Evolutionary conservation across 2,888 invertebrate species (phyloP).

Genomic region (Cantharis flavilabris): DNA sequence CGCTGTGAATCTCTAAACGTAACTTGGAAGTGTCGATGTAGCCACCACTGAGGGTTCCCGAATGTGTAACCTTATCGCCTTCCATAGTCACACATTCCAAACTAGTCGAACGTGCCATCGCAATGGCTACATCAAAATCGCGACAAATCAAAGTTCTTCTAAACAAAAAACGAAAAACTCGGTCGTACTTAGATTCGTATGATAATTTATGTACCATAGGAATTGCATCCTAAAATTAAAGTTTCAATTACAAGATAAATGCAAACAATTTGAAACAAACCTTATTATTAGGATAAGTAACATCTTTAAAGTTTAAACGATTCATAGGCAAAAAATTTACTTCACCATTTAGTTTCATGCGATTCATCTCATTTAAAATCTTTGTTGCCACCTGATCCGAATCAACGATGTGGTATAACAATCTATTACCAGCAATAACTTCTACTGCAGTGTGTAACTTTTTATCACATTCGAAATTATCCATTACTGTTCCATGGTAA

Average conservation of each 20-base stretch:
- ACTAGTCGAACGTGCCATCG: constrained; percentile 92
- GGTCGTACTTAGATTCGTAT: constrained; percentile 85
- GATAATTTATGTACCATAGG: constrained; percentile 95
- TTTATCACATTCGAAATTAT: constrained; percentile 96
- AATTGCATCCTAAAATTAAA: constrained; percentile 80
- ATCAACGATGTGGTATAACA: constrained; percentile 98
- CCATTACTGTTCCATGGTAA: constrained; percentile 95
- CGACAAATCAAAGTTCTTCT: constrained; percentile 98
- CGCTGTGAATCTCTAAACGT: constrained; percentile 92
- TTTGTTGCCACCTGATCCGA: constrained; percentile 96
- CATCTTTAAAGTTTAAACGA: constrained; percentile 74
- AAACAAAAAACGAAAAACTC: constrained; percentile 95
- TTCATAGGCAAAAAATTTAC: constrained; percentile 99
- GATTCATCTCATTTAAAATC: constrained; percentile 97
- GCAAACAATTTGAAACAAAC: constrained; percentile 49
- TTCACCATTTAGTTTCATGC: constrained; percentile 93
- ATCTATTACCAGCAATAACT: constrained; percentile 82
- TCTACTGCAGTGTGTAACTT: constrained; percentile 98
- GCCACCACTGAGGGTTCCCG: constrained; percentile 98
- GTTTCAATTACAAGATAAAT: constrained; percentile 1
- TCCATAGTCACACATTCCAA: constrained; percentile 98
- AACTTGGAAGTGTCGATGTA: constrained; percentile 96
- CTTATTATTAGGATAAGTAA: constrained; percentile 71
- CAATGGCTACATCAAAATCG: constrained; percentile 94
- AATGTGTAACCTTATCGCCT: constrained; percentile 93